Evolutionary conservation across 2,113 vertebrate species (phyloP), one percentile per base, ranked within the genome.

Genomic region (Glareola pratincola): DNA sequence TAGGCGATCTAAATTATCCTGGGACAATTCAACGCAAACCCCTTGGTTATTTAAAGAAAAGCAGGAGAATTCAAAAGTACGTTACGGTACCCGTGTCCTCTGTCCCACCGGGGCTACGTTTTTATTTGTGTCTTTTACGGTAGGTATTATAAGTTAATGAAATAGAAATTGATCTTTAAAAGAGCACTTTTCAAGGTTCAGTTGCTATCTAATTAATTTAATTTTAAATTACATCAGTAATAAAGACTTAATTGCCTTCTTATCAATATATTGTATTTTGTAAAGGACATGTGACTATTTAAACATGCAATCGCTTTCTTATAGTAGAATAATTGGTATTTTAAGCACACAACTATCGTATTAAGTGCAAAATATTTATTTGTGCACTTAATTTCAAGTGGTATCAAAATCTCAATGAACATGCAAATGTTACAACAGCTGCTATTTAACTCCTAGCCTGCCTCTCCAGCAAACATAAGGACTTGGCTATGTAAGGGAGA

Each of bases 211-310:
- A 97, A 97, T 97, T 97, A 97, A 96, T 97, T 97, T 97, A 97
- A 96, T 97, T 97, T 97, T 94, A 97, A 98, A 97, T 97, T 96
- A 97, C 96, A 97, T 86, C 60, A 32, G 93, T 95, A 97, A 97
- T 97, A 97, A 97, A 94, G 80, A 80, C 91, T 97, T 97, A 97
- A 98, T 98, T 97, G 91, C 88, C 96, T 96, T 95, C 96, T 96
- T 98, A 97, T 96, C 91, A 88, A 97, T 97, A 94, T 95, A 96
- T 94, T 97, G 96, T 96, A 94, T 97, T 98, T 94, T 84, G 72
- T 95, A 80, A 97, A 95, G 97, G 95, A 74, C 96, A 85, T n/a
- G 85, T 27, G 83, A 76, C 92, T 95, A 29, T 95, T 96, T 93
- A 80, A 96, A 74, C 87, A 66, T 12, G 16, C 67, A 79, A 43